Evolutionary conservation across 2,888 invertebrate species (phyloP).

Genomic region (Seira sanloemensis): DNA sequence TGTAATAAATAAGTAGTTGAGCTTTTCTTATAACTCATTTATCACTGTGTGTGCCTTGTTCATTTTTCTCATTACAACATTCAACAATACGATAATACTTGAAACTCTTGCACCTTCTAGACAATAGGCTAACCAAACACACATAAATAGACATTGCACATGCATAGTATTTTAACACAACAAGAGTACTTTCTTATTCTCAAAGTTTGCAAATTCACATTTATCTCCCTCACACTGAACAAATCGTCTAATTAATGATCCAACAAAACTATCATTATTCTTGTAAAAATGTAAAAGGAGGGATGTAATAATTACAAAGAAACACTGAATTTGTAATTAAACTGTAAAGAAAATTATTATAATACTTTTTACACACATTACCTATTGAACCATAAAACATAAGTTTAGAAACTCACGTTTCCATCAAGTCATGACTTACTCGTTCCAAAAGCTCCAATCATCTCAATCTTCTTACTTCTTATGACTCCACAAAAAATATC

Average conservation of each 20-base stretch:
- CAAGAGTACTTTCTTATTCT: not conserved
- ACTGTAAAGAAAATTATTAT: conserved; percentile 9
- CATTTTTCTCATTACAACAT: not conserved
- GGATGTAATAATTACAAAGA: conserved; percentile 1
- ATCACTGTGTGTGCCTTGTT: not conserved
- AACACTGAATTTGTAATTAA: not conserved
- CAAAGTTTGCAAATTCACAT: not conserved
- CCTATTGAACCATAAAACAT: conserved; percentile 1
- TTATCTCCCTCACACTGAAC: not conserved
- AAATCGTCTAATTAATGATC: not conserved
- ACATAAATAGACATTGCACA: not conserved
- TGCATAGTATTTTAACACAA: no score
- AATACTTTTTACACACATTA: not conserved
- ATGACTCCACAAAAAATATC: not conserved
- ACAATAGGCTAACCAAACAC: no score
- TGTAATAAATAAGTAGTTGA: not conserved
- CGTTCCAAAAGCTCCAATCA: conserved; percentile 14
- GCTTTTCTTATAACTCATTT: conserved; percentile 1
- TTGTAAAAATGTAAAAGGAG: conserved; percentile 1
- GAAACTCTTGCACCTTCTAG: no score
- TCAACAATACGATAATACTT: no score
- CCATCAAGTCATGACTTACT: conserved; percentile 16
- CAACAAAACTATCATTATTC: not conserved
- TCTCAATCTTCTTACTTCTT: not conserved
- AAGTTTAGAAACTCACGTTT: not conserved